phyloP scores from a whole-genome alignment of 2,113 vertebrate species.

The Grammomys dolichurus region DNA sequence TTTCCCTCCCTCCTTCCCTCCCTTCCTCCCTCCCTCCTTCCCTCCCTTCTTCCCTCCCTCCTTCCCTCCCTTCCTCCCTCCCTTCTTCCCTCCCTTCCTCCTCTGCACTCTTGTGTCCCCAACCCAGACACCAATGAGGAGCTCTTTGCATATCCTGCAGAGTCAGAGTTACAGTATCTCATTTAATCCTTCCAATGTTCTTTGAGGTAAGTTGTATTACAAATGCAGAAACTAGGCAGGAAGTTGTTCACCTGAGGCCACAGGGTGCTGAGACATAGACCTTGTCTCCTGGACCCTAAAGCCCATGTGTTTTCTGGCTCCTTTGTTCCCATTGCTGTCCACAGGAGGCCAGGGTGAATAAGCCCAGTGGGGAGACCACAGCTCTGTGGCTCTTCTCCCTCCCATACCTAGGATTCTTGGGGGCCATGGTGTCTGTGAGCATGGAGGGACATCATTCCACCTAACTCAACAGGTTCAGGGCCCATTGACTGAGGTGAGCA shows the following conservation, averaged over 20 bases:
- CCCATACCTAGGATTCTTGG: background rate
- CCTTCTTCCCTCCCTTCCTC: background rate
- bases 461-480: background rate
- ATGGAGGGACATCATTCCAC: background rate
- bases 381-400: background rate
- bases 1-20: background rate
- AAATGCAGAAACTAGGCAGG: background rate
- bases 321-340: background rate
- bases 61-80: background rate
- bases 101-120: background rate
- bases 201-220: background rate
- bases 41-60: background rate
- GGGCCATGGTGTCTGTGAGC: background rate
- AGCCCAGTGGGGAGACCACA: background rate
- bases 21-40: background rate
- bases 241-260: background rate
- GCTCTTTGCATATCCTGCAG: background rate
- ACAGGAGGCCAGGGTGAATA: rapidly evolving
- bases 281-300: background rate
- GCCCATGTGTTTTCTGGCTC: background rate
- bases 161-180: background rate
- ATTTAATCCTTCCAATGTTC: background rate
- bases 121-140: background rate
- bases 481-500: background rate
- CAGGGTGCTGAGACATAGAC: background rate